Conservation (phyloP, 2,888 invertebrate genomes). For the Dryomyza anilis region DNA sequence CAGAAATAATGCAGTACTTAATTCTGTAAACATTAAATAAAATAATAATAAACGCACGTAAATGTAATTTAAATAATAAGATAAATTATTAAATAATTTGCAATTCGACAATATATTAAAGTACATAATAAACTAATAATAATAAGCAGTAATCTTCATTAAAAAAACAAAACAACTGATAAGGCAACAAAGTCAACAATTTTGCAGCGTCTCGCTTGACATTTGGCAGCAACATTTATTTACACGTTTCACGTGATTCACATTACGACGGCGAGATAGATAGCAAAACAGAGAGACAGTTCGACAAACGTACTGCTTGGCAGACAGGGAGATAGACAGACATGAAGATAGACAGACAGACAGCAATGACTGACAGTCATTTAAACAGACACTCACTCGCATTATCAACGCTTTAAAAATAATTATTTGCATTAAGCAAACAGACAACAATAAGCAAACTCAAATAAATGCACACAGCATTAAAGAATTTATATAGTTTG, state of each 20-base stretch:
- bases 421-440: neutral
- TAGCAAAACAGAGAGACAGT: neutral
- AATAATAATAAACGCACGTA: too few relatives aligned
- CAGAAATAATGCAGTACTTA: too few relatives aligned
- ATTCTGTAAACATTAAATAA: too few relatives aligned
- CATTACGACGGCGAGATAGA: neutral
- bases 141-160: neutral
- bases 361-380: too few relatives aligned
- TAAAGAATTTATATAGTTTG: neutral
- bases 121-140: too few relatives aligned
- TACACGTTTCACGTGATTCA: slow-evolving; percentile 33
- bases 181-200: neutral
- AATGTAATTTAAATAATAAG: too few relatives aligned
- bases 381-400: too few relatives aligned
- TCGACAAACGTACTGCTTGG: neutral
- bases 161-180: neutral
- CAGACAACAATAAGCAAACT: too few relatives aligned
- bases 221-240: slow-evolving; percentile 25
- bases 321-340: neutral
- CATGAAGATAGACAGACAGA: neutral
- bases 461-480: too few relatives aligned
- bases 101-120: too few relatives aligned
- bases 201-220: neutral
- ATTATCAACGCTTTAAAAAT: slow-evolving; percentile 6
- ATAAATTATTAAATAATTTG: too few relatives aligned